Evolutionary conservation across 92 coral and sea anemone species (phyloP).

Genomic region (Desmophyllum pertusum): DNA sequence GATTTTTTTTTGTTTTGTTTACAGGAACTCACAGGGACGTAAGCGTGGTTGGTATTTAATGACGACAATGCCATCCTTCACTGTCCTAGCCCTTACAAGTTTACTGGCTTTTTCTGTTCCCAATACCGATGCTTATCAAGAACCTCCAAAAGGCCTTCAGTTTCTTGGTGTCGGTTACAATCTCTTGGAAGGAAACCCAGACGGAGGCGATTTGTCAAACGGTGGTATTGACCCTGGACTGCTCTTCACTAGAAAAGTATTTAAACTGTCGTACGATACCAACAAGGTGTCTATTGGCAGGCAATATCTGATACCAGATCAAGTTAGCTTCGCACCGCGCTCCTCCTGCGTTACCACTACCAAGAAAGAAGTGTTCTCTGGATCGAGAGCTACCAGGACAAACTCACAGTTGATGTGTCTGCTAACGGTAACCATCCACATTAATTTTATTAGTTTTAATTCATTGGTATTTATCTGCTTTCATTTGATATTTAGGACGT

Average conservation of each 20-base stretch:
- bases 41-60: background rate
- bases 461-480: background rate
- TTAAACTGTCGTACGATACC: slow-evolving; percentile 39
- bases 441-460: background rate
- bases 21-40: background rate
- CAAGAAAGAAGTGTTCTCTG: slow-evolving; percentile 12
- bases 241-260: slow-evolving; percentile 49
- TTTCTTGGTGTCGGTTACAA: slow-evolving; percentile 67
- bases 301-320: slow-evolving; percentile 13
- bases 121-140: background rate
- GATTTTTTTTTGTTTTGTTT: background rate
- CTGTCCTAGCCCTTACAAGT: background rate
- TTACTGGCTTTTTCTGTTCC: background rate
- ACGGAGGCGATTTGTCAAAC: slow-evolving; percentile 59
- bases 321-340: slow-evolving; percentile 14
- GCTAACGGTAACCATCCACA: background rate
- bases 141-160: slow-evolving; percentile 52
- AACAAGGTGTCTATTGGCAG: slow-evolving; percentile 15
- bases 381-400: background rate
- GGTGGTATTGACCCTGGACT: slow-evolving; percentile 74
- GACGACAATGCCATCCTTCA: background rate
- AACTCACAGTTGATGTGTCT: background rate
- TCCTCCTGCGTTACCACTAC: slow-evolving; percentile 3
- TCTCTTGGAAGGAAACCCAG: slow-evolving; percentile 64
- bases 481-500: too few relatives aligned